Percentiles rank a stretch among this genome's conserved stretches.
Conservation (phyloP, 2,888 invertebrate genomes). For the Clostera curtula region DNA sequence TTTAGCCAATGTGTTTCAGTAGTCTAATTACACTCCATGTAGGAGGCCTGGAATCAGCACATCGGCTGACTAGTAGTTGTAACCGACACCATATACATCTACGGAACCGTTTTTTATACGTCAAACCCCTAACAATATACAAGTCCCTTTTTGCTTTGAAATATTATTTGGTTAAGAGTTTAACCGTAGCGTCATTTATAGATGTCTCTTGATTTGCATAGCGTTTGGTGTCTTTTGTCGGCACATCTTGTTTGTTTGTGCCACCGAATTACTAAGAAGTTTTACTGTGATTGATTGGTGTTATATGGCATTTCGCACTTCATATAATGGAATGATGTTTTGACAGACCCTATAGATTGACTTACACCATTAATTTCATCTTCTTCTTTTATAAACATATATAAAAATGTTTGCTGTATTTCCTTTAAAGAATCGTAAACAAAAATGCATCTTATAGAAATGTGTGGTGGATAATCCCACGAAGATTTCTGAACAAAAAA, state of each 20-base stretch:
- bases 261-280: slow-evolving; percentile 48
- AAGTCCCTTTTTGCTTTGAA: slow-evolving; percentile 33
- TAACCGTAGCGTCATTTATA: slow-evolving; percentile 61
- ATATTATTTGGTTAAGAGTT: slow-evolving; percentile 65
- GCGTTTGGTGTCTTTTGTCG: slow-evolving; percentile 24
- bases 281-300: slow-evolving; percentile 54
- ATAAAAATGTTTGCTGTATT: too few species aligned
- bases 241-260: slow-evolving; percentile 53
- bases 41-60: too few species aligned
- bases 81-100: too few species aligned
- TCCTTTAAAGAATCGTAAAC: too few species aligned
- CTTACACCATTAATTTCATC: background rate
- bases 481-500: too few species aligned
- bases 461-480: too few species aligned
- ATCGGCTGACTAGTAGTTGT: too few species aligned
- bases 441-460: too few species aligned
- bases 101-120: too few species aligned
- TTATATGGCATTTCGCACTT: slow-evolving; percentile 43
- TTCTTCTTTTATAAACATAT: background rate
- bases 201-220: slow-evolving; percentile 47
- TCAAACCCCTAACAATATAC: too few species aligned
- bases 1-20: too few species aligned
- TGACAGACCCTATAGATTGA: slow-evolving; percentile 15
- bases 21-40: too few species aligned
- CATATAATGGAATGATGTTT: slow-evolving; percentile 32